Evolutionary conservation across 2,797 vertebrate genomes (phyloP).

Genomic region (Thamnophis elegans): DNA sequence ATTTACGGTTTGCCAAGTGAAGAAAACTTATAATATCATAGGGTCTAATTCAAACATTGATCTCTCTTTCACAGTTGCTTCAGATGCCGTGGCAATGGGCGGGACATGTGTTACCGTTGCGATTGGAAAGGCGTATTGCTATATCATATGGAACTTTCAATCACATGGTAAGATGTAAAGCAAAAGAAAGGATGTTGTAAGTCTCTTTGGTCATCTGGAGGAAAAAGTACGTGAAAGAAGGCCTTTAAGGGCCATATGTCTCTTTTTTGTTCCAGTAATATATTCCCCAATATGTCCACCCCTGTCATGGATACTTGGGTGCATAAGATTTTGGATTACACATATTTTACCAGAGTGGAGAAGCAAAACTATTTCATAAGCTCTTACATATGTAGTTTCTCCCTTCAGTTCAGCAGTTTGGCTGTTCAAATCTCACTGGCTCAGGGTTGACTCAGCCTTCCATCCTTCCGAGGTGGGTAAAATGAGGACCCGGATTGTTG

Average conservation of each 20-base stretch:
- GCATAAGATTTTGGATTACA: not conserved
- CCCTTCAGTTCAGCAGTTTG: too few species aligned
- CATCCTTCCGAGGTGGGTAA: too few species aligned
- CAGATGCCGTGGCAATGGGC: not conserved
- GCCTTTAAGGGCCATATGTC: not conserved
- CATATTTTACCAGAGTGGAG: not conserved
- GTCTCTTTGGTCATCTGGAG: not conserved
- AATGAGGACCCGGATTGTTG: too few species aligned
- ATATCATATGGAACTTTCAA: constrained; percentile 19
- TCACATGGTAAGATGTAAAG: constrained; percentile 28
- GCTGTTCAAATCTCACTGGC: too few species aligned
- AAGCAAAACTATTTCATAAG: not conserved
- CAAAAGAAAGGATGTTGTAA: not conserved
- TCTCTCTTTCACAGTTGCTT: constrained; percentile 7
- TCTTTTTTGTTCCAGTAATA: not conserved
- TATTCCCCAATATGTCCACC: not conserved
- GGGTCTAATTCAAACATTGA: not conserved
- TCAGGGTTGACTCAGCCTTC: too few species aligned
- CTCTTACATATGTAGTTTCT: not conserved
- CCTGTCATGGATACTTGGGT: not conserved
- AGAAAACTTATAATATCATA: not conserved
- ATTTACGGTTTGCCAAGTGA: not conserved
- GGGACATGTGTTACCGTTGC: constrained; percentile 7
- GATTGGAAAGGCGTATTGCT: constrained; percentile 9
- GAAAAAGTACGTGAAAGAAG: not conserved